A percentile compares a stretch with the other conserved stretches of the same genome.
phyloP scores from a whole-genome alignment of 2,113 vertebrate species.

The Neodontobutis hainanensis region DNA sequence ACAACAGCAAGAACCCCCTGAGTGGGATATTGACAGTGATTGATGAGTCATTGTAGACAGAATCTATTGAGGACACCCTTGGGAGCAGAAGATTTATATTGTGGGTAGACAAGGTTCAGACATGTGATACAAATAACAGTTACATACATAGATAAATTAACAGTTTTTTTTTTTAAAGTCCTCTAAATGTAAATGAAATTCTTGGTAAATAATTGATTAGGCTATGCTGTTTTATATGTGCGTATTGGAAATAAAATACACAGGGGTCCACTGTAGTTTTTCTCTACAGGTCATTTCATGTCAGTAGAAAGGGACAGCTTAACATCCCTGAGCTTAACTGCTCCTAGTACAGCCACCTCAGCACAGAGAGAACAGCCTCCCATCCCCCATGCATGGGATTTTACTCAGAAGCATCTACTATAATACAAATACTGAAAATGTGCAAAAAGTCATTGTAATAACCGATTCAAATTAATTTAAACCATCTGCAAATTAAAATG shows the following conservation, averaged over 20 bases:
- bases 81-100: conserved; percentile 40
- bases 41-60: conserved; percentile 60
- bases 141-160: too few relatives aligned
- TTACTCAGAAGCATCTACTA: conserved; percentile 9
- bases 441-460: not conserved
- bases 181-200: too few relatives aligned
- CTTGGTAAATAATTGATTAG: not conserved
- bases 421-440: conserved; percentile 13
- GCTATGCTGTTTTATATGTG: too few relatives aligned
- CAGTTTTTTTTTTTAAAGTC: too few relatives aligned
- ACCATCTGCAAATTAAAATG: not conserved
- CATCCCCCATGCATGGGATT: conserved; percentile 26
- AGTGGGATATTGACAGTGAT: conserved; percentile 74
- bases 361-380: conserved; percentile 5
- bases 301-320: conserved; percentile 34
- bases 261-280: conserved; percentile 18
- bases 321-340: conserved; percentile 45
- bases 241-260: conserved; percentile 5
- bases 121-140: not conserved
- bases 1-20: conserved; percentile 71
- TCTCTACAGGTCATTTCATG: conserved; percentile 44
- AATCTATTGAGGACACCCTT: conserved; percentile 27
- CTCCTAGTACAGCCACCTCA: conserved; percentile 25
- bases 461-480: not conserved
- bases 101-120: conserved; percentile 16